Evolutionary conservation across 2,113 vertebrate genomes (phyloP).

Genomic region (Muntiacus muntjak): DNA sequence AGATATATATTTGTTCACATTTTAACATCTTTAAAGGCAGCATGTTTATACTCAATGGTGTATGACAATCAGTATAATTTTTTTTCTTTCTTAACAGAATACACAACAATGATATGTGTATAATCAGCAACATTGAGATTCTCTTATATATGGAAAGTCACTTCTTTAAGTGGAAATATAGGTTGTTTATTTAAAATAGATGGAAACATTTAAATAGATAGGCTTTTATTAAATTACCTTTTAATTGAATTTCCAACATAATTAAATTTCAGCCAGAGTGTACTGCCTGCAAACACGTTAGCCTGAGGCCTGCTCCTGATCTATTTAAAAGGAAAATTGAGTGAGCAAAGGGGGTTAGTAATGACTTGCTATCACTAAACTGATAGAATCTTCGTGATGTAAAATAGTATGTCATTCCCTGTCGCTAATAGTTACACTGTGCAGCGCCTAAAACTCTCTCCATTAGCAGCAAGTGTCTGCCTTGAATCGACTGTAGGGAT

Average conservation of each 20-base stretch:
- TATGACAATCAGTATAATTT: conserved; percentile 15
- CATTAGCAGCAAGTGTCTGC: not conserved
- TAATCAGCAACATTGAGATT: conserved; percentile 49
- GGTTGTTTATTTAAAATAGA: conserved; percentile 47
- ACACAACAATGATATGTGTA: conserved; percentile 3
- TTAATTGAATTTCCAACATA: conserved; percentile 59
- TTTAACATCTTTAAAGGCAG: conserved; percentile 28
- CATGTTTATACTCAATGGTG: not conserved
- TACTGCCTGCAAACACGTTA: not conserved
- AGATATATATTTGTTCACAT: not conserved
- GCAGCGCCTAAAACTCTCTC: not conserved
- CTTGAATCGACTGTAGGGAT: not conserved
- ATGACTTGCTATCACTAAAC: not conserved
- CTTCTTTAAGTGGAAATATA: conserved; percentile 32
- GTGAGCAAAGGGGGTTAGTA: not conserved
- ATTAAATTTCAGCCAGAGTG: conserved; percentile 40
- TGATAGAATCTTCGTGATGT: not conserved
- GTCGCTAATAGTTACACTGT: not conserved
- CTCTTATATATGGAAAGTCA: conserved; percentile 47
- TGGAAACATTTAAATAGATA: conserved; percentile 48
- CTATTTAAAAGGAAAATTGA: not conserved
- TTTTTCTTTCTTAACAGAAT: conserved; percentile 57
- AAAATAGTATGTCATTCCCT: not conserved
- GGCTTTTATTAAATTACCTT: conserved; percentile 52
- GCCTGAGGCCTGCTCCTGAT: not conserved